These are phyloP conservation scores for Crax fasciolata DNA, from an alignment of 2,797 vertebrate genomes.

Conservation along the genomic window DNA sequence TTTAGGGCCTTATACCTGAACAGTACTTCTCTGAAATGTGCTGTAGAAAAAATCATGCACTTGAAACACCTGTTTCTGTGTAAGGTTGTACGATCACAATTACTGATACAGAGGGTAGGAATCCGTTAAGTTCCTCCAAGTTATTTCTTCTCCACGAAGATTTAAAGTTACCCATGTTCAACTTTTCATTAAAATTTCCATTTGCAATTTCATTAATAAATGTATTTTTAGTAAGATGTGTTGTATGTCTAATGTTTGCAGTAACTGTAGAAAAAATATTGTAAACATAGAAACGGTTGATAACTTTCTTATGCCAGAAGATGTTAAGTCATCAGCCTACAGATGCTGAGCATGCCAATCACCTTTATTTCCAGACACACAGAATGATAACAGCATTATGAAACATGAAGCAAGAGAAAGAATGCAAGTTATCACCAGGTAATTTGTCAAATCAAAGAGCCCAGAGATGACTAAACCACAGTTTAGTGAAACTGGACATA, in stretches of 20 bases:
- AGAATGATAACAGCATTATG: not conserved
- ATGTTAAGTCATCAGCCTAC: not conserved
- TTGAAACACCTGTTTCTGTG: not conserved
- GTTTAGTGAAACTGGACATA: not conserved
- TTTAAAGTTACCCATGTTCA: rapidly evolving
- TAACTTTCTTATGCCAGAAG: not conserved
- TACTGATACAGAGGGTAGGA: not conserved
- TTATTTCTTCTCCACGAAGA: not conserved
- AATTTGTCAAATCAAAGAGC: not conserved
- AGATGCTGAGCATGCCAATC: not conserved
- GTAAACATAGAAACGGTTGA: not conserved
- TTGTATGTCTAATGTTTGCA: not conserved
- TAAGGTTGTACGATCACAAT: not conserved
- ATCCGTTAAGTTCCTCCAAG: not conserved
- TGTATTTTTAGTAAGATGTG: not conserved
- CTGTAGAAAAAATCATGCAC: not conserved
- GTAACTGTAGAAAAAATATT: not conserved
- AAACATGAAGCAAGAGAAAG: not conserved
- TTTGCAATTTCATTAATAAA: not conserved
- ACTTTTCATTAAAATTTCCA: not conserved
- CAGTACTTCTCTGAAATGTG: not conserved
- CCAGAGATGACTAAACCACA: not conserved
- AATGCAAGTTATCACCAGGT: not conserved
- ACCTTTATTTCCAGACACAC: not conserved
- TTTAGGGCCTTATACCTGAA: not conserved